Conservation (phyloP, 2,797 vertebrate genomes). For the Naso thynnoides region DNA sequence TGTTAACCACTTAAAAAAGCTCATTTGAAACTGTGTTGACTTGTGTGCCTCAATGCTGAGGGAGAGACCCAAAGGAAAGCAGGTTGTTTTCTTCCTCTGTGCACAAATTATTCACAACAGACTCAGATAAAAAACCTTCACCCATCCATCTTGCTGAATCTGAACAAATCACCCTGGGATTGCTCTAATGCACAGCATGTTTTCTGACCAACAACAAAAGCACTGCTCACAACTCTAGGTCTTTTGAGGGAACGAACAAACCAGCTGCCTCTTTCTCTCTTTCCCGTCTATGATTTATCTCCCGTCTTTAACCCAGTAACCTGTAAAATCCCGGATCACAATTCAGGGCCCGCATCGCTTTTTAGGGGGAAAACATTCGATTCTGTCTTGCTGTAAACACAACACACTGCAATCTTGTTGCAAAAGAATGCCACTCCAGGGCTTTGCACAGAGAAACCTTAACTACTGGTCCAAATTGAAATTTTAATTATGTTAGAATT, state of each 20-base stretch:
- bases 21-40: background rate
- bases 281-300: slow-evolving; percentile 47
- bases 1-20: slow-evolving; percentile 30
- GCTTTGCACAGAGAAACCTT: slow-evolving; percentile 51
- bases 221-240: slow-evolving; percentile 27
- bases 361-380: slow-evolving; percentile 27
- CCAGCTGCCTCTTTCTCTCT: slow-evolving; percentile 21
- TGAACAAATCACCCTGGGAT: slow-evolving; percentile 40
- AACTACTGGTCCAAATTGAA: slow-evolving; percentile 70
- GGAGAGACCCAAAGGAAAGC: slow-evolving; percentile 28
- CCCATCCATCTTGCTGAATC: slow-evolving; percentile 55
- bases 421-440: slow-evolving; percentile 43
- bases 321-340: slow-evolving; percentile 42
- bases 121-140: slow-evolving; percentile 33
- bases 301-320: slow-evolving; percentile 58
- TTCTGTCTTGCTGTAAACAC: slow-evolving; percentile 24
- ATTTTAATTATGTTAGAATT: slow-evolving; percentile 78
- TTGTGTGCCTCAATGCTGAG: slow-evolving; percentile 19
- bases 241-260: slow-evolving; percentile 27
- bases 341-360: slow-evolving; percentile 30
- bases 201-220: slow-evolving; percentile 48
- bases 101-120: slow-evolving; percentile 63
- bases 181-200: slow-evolving; percentile 15
- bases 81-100: slow-evolving; percentile 32
- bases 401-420: slow-evolving; percentile 38